Percentiles rank a stretch among this genome's conserved stretches.
Conservation (phyloP, 2,888 invertebrate species). For the Laothoe populi region DNA sequence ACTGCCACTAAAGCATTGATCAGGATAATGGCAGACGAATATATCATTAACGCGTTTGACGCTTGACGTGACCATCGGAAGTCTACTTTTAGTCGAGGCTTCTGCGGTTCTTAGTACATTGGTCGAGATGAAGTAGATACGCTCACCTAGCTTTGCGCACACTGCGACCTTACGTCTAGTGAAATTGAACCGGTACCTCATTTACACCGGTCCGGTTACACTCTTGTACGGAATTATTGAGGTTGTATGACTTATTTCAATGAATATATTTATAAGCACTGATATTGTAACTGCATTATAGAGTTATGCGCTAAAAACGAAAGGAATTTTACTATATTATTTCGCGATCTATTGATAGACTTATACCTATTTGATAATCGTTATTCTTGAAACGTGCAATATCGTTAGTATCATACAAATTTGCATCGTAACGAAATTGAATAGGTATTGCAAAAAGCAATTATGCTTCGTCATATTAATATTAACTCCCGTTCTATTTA, state of each 20-base stretch:
- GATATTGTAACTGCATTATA: constrained; percentile 1
- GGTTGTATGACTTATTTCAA: constrained; percentile 48
- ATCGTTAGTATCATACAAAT: constrained; percentile 1
- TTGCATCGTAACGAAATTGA: background rate
- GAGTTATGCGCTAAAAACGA: constrained; percentile 12
- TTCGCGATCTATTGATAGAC: background rate
- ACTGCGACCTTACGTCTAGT: constrained; percentile 78
- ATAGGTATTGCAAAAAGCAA: constrained; percentile 8
- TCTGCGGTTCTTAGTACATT: constrained; percentile 8
- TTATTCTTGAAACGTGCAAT: background rate
- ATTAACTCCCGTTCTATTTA: background rate
- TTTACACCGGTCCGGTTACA: constrained; percentile 52
- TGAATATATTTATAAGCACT: constrained; percentile 31
- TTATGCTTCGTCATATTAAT: constrained; percentile 1
- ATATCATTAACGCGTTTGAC: too few relatives aligned
- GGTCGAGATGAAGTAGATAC: constrained; percentile 38
- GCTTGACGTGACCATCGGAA: too few relatives aligned
- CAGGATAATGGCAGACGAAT: too few relatives aligned
- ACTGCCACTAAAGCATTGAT: too few relatives aligned
- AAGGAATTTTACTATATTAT: background rate
- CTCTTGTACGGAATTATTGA: constrained; percentile 53
- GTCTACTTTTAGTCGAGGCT: background rate
- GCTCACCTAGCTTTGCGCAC: constrained; percentile 76
- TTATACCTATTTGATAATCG: background rate
- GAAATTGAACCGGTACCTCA: constrained; percentile 75